Percentiles rank a stretch among this genome's conserved stretches.
Evolutionary conservation across 2,888 invertebrate genomes (phyloP).

Genomic region (Hyposoter dolosus): DNA sequence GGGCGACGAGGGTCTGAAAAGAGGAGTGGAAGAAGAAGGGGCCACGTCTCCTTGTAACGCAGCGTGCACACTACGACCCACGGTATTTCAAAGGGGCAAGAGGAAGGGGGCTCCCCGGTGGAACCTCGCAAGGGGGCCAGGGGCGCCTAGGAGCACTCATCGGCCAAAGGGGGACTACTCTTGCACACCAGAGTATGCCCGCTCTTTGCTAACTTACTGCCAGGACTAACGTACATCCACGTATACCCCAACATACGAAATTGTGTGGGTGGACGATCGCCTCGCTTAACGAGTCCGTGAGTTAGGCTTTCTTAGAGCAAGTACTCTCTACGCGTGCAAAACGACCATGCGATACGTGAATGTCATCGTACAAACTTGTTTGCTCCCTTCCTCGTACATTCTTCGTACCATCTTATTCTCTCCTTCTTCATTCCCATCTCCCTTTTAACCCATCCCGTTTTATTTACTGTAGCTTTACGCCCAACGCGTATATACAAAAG

Average conservation of each 20-base stretch:
- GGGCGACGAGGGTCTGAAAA: constrained; percentile 53
- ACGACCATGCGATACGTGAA: constrained; percentile 11
- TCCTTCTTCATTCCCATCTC: neutral
- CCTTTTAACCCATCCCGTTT: neutral
- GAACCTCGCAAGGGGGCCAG: constrained; percentile 68
- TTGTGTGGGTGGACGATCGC: constrained; percentile 6
- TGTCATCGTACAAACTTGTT: constrained; percentile 5
- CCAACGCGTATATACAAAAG: neutral
- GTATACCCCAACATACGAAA: constrained; percentile 1
- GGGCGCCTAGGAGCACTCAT: constrained; percentile 79
- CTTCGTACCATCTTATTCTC: neutral
- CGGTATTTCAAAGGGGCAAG: constrained; percentile 20
- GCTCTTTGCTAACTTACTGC: constrained; percentile 36
- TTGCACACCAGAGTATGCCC: constrained; percentile 71
- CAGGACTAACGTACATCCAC: constrained; percentile 31
- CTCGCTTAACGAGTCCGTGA: constrained; percentile 23
- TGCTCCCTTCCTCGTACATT: constrained; percentile 2
- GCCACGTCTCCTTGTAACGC: constrained; percentile 8
- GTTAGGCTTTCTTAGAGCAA: constrained; percentile 60
- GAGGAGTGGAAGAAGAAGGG: constrained; percentile 22
- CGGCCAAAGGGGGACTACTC: constrained; percentile 77
- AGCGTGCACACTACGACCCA: constrained; percentile 1
- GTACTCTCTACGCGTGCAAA: constrained; percentile 32
- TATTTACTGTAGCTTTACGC: neutral
- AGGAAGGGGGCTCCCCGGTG: constrained; percentile 25